Evolutionary conservation across 64 coral and sea anemone species (phyloP).

Genomic region (Pocillopora verrucosa): DNA sequence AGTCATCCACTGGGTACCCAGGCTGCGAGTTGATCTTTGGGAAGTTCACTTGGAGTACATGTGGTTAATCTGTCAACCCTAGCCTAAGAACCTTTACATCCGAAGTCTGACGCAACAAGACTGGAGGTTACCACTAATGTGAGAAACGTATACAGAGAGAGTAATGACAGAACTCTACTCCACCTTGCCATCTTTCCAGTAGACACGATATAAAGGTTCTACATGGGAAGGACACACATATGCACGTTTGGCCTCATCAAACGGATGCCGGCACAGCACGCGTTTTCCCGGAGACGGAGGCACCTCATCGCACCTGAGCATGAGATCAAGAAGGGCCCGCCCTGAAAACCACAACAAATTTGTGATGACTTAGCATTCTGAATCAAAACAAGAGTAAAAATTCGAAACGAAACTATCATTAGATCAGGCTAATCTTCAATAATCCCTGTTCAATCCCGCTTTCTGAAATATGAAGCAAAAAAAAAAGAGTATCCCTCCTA

Average conservation of each 20-base stretch:
- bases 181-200: constrained; percentile 91
- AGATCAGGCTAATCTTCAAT: no score
- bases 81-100: no score
- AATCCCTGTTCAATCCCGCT: no score
- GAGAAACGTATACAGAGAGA: background rate
- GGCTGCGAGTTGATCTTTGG: no score
- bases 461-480: no score
- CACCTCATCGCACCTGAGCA: constrained; percentile 59
- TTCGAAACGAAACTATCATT: background rate
- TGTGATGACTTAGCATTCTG: background rate
- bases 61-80: no score
- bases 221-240: constrained; percentile 90
- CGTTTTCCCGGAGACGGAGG: constrained; percentile 60
- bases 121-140: no score
- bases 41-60: no score
- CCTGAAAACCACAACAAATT: constrained; percentile 36
- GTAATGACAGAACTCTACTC: background rate
- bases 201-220: constrained; percentile 67
- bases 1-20: no score
- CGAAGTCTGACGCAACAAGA: no score
- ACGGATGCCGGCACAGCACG: constrained; percentile 90
- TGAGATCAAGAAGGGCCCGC: constrained; percentile 71
- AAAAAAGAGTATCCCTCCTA: no score
- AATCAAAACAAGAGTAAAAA: background rate
- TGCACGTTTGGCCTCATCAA: constrained; percentile 88